Conservation (phyloP, 2,888 invertebrate species). For the Sinelater perroti region DNA sequence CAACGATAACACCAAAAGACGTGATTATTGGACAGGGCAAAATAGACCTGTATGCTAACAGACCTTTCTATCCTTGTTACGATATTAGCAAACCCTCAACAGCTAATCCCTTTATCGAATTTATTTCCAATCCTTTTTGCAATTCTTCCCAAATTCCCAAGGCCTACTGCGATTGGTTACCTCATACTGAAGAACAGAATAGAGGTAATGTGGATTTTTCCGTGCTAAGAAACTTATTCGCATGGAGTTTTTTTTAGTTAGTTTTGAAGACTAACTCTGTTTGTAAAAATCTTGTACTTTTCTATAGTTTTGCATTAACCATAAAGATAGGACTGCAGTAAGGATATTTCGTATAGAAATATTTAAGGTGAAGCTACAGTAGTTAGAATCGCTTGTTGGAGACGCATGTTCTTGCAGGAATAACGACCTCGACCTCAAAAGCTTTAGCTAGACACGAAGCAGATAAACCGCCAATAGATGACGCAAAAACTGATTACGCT, state of each 20-base stretch:
- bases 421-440: conserved; percentile 57
- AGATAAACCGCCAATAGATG: conserved; percentile 39
- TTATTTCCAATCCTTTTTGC: conserved; percentile 41
- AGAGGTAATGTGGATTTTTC: conserved; percentile 55
- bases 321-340: conserved; percentile 52
- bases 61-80: conserved; percentile 57
- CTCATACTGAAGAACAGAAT: conserved; percentile 49
- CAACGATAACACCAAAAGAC: conserved; percentile 21
- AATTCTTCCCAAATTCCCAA: conserved; percentile 49
- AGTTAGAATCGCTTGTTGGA: conserved; percentile 60
- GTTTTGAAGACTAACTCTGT: conserved; percentile 48
- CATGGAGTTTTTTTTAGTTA: conserved; percentile 56
- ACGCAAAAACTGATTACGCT: conserved; percentile 41
- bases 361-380: conserved; percentile 50
- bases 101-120: conserved; percentile 42
- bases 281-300: conserved; percentile 29
- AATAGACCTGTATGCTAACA: conserved; percentile 55
- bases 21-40: conserved; percentile 14
- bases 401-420: conserved; percentile 62
- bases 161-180: conserved; percentile 60
- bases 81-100: conserved; percentile 5
- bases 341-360: conserved; percentile 53
- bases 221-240: conserved; percentile 54
- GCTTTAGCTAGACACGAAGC: conserved; percentile 55
- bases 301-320: conserved; percentile 35